A percentile compares a stretch with the other conserved stretches of the same genome.
phyloP scores from a whole-genome alignment of 1,140 invertebrate species.

The Schlechtendalia chinensis region DNA sequence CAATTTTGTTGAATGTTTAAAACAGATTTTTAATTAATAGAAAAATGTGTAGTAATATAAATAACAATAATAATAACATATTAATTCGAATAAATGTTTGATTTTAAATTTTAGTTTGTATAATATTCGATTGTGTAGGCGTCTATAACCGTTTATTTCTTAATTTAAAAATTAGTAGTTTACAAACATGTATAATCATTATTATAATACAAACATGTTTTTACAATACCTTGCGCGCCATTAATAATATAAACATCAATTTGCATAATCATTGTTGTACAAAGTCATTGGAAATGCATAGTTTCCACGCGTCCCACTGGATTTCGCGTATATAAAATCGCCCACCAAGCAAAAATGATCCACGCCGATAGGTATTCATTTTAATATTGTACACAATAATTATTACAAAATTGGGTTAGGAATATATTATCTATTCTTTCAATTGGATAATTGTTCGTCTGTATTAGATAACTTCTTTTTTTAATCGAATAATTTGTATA shows the following conservation, averaged over 20 bases:
- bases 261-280: slow-evolving; percentile 18
- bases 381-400: no score
- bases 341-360: background rate
- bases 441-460: no score
- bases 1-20: no score
- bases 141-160: background rate
- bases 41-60: background rate
- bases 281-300: slow-evolving; percentile 2
- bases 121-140: background rate
- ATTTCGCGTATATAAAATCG: background rate
- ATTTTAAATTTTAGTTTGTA: background rate
- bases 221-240: background rate
- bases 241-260: slow-evolving; percentile 13
- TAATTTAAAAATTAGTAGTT: background rate
- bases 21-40: background rate
- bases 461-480: no score
- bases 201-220: background rate
- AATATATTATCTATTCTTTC: no score
- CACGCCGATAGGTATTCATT: background rate
- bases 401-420: no score
- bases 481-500: no score
- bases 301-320: background rate
- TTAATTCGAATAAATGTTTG: background rate
- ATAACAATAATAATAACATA: background rate
- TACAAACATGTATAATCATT: background rate